phyloP scores from a whole-genome alignment of 2,797 vertebrate species.

The Sebastes diaconus region DNA sequence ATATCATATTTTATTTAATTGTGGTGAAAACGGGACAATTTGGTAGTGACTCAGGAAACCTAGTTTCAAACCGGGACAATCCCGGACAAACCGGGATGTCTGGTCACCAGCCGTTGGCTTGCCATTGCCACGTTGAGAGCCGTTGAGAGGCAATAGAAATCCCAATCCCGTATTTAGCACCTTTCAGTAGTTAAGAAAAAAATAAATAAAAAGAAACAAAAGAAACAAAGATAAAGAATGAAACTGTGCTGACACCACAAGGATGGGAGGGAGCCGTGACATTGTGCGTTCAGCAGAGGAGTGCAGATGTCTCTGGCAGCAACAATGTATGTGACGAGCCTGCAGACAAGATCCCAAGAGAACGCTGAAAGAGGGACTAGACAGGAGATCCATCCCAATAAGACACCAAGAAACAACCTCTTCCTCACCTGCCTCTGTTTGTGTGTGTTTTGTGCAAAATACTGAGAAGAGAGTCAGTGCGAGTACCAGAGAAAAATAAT shows the following conservation, averaged over 20 bases:
- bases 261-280: neutral
- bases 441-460: neutral
- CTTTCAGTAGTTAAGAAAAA: neutral
- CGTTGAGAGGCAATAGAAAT: too few relatives aligned
- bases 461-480: neutral
- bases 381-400: constrained; percentile 16
- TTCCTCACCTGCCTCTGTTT: neutral
- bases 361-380: neutral
- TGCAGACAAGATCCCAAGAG: constrained; percentile 29
- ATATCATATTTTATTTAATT: too few relatives aligned
- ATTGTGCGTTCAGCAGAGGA: constrained; percentile 26
- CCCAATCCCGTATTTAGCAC: neutral
- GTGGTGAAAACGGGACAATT: too few relatives aligned
- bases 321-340: constrained; percentile 33
- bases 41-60: too few relatives aligned
- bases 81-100: too few relatives aligned
- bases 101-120: too few relatives aligned
- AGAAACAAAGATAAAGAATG: neutral
- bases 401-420: constrained; percentile 5
- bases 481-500: neutral
- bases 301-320: constrained; percentile 14
- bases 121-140: too few relatives aligned
- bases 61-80: too few relatives aligned
- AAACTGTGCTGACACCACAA: neutral
- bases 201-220: neutral